phyloP scores from a whole-genome alignment of 2,113 vertebrate species.

The Lontra canadensis region DNA sequence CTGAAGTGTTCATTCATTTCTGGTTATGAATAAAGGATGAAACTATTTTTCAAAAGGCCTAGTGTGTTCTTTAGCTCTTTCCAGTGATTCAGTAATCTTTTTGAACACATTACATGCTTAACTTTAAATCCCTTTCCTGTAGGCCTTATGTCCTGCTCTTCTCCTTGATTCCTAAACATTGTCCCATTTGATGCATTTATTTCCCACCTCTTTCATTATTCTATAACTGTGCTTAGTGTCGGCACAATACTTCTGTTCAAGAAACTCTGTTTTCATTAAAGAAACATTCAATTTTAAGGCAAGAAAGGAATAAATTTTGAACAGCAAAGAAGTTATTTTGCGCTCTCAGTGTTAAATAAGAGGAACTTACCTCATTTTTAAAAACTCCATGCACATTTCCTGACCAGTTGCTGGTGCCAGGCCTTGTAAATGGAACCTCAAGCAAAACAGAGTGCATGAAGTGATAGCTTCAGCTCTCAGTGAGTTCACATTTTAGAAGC shows the following conservation, averaged over 20 bases:
- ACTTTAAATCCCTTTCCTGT: neutral
- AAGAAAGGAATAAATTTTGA: constrained; percentile 46
- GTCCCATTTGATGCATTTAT: constrained; percentile 11
- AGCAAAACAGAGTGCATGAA: neutral
- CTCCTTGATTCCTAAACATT: constrained; percentile 52
- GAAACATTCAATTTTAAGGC: neutral
- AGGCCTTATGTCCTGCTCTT: neutral
- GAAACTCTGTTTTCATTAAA: constrained; percentile 29
- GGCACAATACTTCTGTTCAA: neutral
- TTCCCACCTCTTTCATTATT: constrained; percentile 35
- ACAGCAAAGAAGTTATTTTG: neutral
- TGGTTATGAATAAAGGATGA: neutral
- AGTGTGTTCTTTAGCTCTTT: neutral
- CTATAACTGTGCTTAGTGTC: neutral
- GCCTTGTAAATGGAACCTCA: neutral
- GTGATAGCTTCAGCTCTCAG: neutral
- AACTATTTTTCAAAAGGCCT: neutral
- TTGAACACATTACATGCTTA: neutral
- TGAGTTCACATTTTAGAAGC: neutral
- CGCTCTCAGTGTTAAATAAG: neutral
- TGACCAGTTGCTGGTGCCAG: neutral
- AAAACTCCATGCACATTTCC: neutral
- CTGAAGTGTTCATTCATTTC: neutral
- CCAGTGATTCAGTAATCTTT: neutral
- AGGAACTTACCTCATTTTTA: constrained; percentile 21